Conservation (phyloP, 2,113 vertebrate species). For the Elephas maximus region DNA sequence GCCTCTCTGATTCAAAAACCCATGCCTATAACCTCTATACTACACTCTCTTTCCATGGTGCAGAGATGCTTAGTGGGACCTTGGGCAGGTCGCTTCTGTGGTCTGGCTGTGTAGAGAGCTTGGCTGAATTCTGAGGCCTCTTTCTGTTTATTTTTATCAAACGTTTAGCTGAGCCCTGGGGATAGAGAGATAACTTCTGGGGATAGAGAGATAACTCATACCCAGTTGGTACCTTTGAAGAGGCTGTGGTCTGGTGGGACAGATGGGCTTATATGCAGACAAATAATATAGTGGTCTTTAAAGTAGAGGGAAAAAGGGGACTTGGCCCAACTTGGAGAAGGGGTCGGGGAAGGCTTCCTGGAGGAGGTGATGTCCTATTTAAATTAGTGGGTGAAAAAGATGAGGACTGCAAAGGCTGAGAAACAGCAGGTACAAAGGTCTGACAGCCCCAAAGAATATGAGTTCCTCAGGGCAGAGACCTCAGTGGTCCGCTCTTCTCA, state of each 20-base stretch:
- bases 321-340: background rate
- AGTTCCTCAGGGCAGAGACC: background rate
- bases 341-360: background rate
- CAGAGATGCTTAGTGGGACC: background rate
- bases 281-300: background rate
- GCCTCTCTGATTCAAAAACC: background rate
- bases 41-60: background rate
- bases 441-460: background rate
- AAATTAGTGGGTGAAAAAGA: background rate
- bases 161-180: constrained; percentile 22
- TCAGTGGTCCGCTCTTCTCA: background rate
- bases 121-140: constrained; percentile 48
- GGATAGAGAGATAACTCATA: constrained; percentile 44
- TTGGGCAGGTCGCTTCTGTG: constrained; percentile 53
- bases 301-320: background rate
- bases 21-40: background rate
- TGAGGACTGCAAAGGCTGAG: background rate
- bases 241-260: background rate
- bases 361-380: background rate
- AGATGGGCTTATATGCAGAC: background rate
- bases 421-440: background rate
- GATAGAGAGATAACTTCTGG: constrained; percentile 51
- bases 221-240: constrained; percentile 49
- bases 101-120: constrained; percentile 41
- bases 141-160: constrained; percentile 60